These are phyloP conservation scores for Rhagophthalmus giganteus DNA, from an alignment of 2,888 invertebrate species.

Conservation along the genomic window DNA sequence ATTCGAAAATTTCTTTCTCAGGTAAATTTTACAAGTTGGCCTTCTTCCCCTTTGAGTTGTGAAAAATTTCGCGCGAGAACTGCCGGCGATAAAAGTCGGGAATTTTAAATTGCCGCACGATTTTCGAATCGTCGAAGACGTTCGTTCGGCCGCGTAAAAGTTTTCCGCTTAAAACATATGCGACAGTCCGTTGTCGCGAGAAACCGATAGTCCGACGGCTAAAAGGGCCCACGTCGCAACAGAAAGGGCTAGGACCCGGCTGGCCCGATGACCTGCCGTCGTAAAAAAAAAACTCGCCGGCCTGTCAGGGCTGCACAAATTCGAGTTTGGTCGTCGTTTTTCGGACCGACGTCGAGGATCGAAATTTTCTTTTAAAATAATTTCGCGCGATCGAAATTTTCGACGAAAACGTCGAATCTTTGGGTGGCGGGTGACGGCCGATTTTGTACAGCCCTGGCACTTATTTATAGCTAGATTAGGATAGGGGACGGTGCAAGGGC, in stretches of 20 bases:
- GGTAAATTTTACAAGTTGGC: conserved; percentile 6
- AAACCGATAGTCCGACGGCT: conserved; percentile 28
- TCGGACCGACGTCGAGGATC: neutral
- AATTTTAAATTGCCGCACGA: no score
- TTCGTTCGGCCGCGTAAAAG: no score
- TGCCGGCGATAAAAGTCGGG: no score
- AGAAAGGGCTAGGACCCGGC: conserved; percentile 37
- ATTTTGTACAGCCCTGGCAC: conserved; percentile 34
- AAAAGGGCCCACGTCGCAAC: conserved; percentile 17
- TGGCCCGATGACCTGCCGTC: conserved; percentile 44
- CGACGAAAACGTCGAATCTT: no score
- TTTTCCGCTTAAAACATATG: no score
- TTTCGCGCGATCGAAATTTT: no score
- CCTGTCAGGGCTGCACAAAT: conserved; percentile 36
- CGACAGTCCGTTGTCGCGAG: conserved; percentile 31
- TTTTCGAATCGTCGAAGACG: no score
- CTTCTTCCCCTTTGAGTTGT: neutral
- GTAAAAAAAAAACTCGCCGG: conserved; percentile 37
- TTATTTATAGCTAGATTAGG: conserved; percentile 24
- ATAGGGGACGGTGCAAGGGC: conserved; percentile 31
- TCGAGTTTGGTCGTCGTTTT: neutral
- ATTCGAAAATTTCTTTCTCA: neutral
- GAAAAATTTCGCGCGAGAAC: no score
- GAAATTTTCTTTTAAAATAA: no score
- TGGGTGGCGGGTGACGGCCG: no score